Base-by-base conservation (phyloP, 2,113 vertebrate genomes). In the Theristicus caerulescens region DNA sequence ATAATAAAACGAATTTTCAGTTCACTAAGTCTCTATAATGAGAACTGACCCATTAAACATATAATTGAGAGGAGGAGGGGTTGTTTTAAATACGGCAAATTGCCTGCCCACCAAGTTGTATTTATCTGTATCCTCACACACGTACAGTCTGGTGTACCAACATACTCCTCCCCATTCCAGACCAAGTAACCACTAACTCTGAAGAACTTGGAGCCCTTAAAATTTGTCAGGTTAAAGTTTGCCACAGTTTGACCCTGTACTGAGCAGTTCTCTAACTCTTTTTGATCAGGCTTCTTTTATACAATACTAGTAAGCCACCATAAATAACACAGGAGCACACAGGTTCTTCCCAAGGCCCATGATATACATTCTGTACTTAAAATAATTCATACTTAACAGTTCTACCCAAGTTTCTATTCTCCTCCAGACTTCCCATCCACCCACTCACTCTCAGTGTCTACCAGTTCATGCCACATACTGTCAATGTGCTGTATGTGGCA, bases 131-230 rank as follows among this genome's bases (percentile, higher is more conserved):
- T 58, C 90, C 44, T 86, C 9, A 40, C 22, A 55, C 13, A 11
- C 0, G 1, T 29, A 31, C 0, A 2, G 25, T 47, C 31, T 5
- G 2, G 11, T 2, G 3, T 44, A n/a, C 20, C 42, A 49, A 19
- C 2, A 7, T 5, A 61, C 13, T 34, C 32, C 18, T 66, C 13
- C 42, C 10, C 34, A 81, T 7, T 8, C 15, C 38, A 80, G 21
- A 69, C 11, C 29, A 67, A 40, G 29, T 62, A 82, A 88, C 6
- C 13, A 58, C 31, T 31, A 85, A 62, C 25, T 57, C 44, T 36
- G 25, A 61, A 86, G 65, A 58, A 72, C 25, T 0, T 40, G 25
- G 8, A 82, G 14, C 18, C 51, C 31, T 74, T 44, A 34, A 38
- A 85, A 74, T 70, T 18, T 38, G 9, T 65, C 36, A 72, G 5